Base-by-base conservation (phyloP, 2,888 invertebrate species). In the Lepidonotus clava region DNA sequence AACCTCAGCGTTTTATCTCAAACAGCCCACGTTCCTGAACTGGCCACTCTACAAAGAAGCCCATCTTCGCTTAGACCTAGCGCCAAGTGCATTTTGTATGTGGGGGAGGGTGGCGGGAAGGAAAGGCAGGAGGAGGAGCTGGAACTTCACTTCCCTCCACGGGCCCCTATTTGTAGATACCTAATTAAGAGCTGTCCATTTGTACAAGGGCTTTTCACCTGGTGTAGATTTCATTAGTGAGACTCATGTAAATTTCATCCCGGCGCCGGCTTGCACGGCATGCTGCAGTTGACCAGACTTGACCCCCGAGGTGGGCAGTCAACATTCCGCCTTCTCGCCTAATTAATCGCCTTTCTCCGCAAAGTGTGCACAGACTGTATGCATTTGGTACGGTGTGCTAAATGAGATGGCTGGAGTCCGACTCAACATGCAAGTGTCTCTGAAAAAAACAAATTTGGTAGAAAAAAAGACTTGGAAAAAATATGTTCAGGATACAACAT, bases 231-330 rank as follows among this genome's bases (percentile, higher is more conserved):
- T 71, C 71, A 71, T 71, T 71, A 71, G 71, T 71, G 71, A 2
- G 28, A n/a, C 71, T 71, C 71, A 38, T 71, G 71, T 71, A 71
- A 71, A 71, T 71, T 71, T 71, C 36, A 71, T 71, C 61, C 21
- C 28, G 21, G 28, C 24, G 4, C 4, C 2, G 28, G 11, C 4
- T 24, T 32, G 11, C n/a, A 28, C 5, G 61, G 28, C 61, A 32
- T 28, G 28, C 61, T 61, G 28, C 61, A 32, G 61, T 28, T 61
- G 61, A 32, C 28, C 24, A 4, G 61, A 11, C 61, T 32, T 61
- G 61, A 61, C 61, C 61, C 61, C 61, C 0, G 61, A 24, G 28
- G 24, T 32, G 24, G 24, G 28, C 11, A 61, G 28, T 61, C 61
- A 28, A 61, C 61, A 28, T 24, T n/a, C 61, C 28, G 24, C n/a